Base-by-base conservation (phyloP, 2,797 vertebrate species). In the Jordanella pulchra region DNA sequence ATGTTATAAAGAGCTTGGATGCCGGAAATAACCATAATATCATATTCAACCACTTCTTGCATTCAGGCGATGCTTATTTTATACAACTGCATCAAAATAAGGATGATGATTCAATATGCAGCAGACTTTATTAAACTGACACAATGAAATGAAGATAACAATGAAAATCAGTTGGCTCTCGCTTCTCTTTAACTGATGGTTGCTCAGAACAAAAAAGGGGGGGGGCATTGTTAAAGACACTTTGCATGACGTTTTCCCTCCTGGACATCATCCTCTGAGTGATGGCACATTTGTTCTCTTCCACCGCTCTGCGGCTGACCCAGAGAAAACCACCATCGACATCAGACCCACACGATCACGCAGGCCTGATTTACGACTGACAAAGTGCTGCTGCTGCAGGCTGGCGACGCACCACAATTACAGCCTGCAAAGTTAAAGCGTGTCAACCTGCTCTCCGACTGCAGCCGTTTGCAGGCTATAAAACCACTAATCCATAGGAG, bases 401-500 rank as follows among this genome's bases (percentile, higher is more conserved):
- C 73, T 71, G 81, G 76, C 25, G 5, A 77, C 44, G 11, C 50
- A 67, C 47, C 50, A 18, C 55, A 64, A 79, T 79, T 65, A 86
- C 39, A 80, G 75, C 44, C 64, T 23, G 58, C 53, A 51, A 2
- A 0, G 28, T 32, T 50, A 30, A 21, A 21, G 39, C 58, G 18
- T 15, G 58, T 63, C 69, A 44, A 65, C 56, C 70, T 70, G 76
- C 68, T 66, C 18, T 65, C 55, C 21, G 48, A 50, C 48, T 67
- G 71, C 44, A 73, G 75, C 71, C 47, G 63, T 27, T 51, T 50
- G 68, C 65, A 70, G 76, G 74, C 58, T 55, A 73, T 17, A 61
- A 72, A 78, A 54, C 77, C 77, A 72, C 82, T 69, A 50, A 76
- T 70, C 75, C 64, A 32, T 28, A 30, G 79, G 48, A 66, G 67